These are phyloP conservation scores for Cyphomyrus discorhynchus DNA, from an alignment of 2,113 vertebrate species.

Conservation along the genomic window DNA sequence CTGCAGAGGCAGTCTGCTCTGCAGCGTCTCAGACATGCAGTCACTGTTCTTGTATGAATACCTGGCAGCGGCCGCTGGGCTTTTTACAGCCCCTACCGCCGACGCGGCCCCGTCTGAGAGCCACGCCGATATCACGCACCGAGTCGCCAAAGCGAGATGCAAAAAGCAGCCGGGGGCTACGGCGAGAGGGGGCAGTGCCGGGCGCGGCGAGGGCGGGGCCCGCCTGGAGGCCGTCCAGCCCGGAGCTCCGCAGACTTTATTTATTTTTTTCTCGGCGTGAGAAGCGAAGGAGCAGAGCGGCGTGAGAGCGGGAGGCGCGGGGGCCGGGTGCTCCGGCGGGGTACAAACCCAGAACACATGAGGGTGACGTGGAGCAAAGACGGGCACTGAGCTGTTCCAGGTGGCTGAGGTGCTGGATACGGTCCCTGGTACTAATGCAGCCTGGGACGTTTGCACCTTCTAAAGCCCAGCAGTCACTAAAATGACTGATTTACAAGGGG, in stretches of 20 bases:
- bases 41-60: slow-evolving; percentile 63
- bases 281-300: slow-evolving; percentile 37
- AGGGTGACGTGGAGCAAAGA: slow-evolving; percentile 42
- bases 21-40: slow-evolving; percentile 62
- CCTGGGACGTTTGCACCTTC: slow-evolving; percentile 63
- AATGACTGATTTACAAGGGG: slow-evolving; percentile 60
- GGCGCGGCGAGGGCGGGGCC: slow-evolving; percentile 37
- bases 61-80: slow-evolving; percentile 44
- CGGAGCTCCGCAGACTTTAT: neutral
- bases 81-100: slow-evolving; percentile 29
- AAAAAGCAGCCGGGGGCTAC: slow-evolving; percentile 49
- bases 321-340: neutral
- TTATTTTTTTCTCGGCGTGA: neutral
- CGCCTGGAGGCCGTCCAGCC: slow-evolving; percentile 52
- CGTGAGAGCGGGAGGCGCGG: no score
- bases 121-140: slow-evolving; percentile 44
- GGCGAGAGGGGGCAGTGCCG: neutral
- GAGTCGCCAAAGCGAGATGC: slow-evolving; percentile 52
- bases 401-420: slow-evolving; percentile 59
- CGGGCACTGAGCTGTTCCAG: slow-evolving; percentile 63
- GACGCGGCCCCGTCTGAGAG: slow-evolving; percentile 40
- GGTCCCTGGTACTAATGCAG: slow-evolving; percentile 64
- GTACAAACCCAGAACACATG: slow-evolving; percentile 1
- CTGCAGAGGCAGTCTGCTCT: slow-evolving; percentile 52
- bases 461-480: slow-evolving; percentile 53